Evolutionary conservation across 2,888 invertebrate species (phyloP).

Genomic region (Alentia gelatinosa): DNA sequence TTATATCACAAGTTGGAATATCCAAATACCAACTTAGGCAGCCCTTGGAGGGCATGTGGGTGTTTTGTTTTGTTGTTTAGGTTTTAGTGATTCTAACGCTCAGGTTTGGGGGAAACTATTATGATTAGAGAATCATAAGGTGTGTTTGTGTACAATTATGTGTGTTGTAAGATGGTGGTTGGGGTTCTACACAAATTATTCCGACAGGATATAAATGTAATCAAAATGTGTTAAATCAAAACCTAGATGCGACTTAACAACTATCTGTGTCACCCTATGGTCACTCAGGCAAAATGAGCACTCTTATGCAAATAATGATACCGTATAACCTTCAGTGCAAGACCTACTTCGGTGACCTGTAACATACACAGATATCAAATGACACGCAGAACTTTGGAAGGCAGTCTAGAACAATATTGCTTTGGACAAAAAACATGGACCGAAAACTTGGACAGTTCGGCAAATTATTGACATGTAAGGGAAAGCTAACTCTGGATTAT

Average conservation of each 20-base stretch:
- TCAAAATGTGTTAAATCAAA: too few species aligned
- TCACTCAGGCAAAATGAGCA: neutral
- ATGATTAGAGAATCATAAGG: too few species aligned
- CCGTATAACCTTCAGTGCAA: conserved; percentile 11
- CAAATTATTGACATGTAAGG: neutral
- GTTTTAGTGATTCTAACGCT: too few species aligned
- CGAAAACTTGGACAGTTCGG: neutral
- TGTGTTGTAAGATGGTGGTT: too few species aligned
- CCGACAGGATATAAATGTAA: too few species aligned
- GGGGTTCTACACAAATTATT: too few species aligned
- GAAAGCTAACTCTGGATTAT: neutral
- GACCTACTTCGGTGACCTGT: conserved; percentile 30
- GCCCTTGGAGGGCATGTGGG: too few species aligned
- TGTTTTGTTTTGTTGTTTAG: too few species aligned
- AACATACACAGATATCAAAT: neutral
- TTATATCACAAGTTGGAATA: too few species aligned
- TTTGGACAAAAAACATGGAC: neutral
- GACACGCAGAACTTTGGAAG: neutral
- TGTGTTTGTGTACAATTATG: too few species aligned
- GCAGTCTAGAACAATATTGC: neutral
- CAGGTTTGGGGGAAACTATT: too few species aligned
- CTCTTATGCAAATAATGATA: neutral
- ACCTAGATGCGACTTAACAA: neutral
- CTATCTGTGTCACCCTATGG: neutral
- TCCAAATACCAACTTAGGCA: too few species aligned